A percentile compares a stretch with the other conserved stretches of the same genome.
Conservation (phyloP, 2,113 vertebrate species). For the Pogona vitticeps region DNA sequence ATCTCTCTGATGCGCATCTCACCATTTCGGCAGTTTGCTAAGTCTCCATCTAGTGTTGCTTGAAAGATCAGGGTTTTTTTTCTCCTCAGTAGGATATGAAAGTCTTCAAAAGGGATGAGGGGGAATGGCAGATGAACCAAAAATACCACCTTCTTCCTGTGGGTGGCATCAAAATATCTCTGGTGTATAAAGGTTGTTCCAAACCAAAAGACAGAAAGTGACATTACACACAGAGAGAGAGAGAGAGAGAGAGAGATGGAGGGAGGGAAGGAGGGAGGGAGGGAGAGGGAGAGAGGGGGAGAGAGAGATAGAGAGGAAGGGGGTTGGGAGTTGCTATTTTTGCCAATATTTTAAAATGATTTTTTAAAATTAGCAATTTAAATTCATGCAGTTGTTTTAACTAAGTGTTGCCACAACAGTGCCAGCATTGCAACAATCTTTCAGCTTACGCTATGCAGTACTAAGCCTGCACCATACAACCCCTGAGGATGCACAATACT, state of each 20-base stretch:
- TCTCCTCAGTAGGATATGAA: neutral
- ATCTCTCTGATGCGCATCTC: constrained; percentile 33
- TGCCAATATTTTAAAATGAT: constrained; percentile 14
- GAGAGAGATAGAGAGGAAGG: neutral
- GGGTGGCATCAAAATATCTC: constrained; percentile 74
- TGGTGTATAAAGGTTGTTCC: neutral
- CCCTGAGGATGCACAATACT: neutral
- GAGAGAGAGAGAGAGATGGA: neutral
- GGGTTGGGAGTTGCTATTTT: neutral
- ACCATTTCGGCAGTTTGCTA: constrained; percentile 48
- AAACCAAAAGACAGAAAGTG: too few relatives aligned
- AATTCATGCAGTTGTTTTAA: neutral
- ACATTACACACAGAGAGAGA: neutral
- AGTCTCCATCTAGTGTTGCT: constrained; percentile 35
- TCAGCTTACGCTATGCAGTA: fast-evolving
- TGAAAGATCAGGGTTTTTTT: neutral
- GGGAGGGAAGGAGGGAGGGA: neutral
- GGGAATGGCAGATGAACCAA: neutral
- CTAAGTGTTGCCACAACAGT: neutral
- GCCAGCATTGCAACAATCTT: neutral
- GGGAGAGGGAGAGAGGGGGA: too few relatives aligned
- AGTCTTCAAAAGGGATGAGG: constrained; percentile 38
- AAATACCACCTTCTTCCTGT: constrained; percentile 59
- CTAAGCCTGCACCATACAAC: fast-evolving
- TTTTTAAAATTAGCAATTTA: neutral